Base-by-base conservation (phyloP, 2,113 vertebrate genomes). In the Apteryx mantelli region DNA sequence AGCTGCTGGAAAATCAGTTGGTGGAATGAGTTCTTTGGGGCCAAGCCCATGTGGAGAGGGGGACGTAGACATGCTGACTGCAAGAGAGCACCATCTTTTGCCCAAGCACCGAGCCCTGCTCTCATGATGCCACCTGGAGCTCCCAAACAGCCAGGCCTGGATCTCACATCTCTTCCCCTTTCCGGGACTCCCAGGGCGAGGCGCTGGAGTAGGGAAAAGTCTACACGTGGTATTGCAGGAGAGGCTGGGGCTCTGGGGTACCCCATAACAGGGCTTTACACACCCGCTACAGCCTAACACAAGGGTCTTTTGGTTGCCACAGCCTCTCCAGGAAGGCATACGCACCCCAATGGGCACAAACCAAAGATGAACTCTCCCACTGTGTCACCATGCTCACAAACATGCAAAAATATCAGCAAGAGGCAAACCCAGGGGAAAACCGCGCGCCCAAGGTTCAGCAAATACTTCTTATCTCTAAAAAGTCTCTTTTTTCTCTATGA, bases 361-460 rank as follows among this genome's bases (percentile, higher is more conserved):
- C 24, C 8, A 55, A 56, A 73, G 48, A 8, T 65, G 53, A 89
- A 32, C 30, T 64, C 63, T 18, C 56, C 56, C 30, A 10, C 56
- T 17, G 56, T 30, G 30, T 38, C 34, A 74, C 55, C 22, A 11
- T 58, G 56, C 25, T 5, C 16, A 32, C 30, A 58, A 32, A 32
- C 56, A 18, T 30, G 26, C 40, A 44, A 66, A 63, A 66, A 44
- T 40, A 66, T 12, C 38, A 40, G 26, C 64, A 30, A 28, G 36
- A 44, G 16, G 55, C 6, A 14, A 78, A 75, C 4, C 11, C 55
- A 18, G 42, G 0, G 2, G 52, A 73, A 83, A n/a, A 18, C 46
- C 55, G 42, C 0, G 0, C 19, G 36, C 13, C 1, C 0, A 2
- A 52, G 20, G 19, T 22, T 79, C 55, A 36, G 7, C 1, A 30